Percentiles rank a stretch among this genome's conserved stretches.
phyloP scores from a whole-genome alignment of 2,113 vertebrate species.

The Rhegmatorhina hoffmannsi region DNA sequence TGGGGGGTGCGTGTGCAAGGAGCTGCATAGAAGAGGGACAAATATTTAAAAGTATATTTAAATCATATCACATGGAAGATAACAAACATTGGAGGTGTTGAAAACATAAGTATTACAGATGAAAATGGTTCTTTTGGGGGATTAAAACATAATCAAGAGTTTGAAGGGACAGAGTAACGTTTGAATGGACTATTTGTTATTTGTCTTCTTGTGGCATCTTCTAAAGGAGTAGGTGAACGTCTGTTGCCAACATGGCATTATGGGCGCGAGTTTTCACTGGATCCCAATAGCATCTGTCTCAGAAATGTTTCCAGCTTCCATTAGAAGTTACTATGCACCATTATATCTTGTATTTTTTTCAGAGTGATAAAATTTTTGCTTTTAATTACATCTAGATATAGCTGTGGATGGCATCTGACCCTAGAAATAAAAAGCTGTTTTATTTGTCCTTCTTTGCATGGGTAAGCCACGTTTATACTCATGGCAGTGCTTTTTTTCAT shows the following conservation, averaged over 20 bases:
- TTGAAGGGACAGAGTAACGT: neutral
- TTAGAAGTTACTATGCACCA: neutral
- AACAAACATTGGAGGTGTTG: neutral
- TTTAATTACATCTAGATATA: neutral
- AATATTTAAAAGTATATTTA: neutral
- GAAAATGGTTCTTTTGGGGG: neutral
- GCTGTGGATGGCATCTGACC: neutral
- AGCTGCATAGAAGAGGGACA: neutral
- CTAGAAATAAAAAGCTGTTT: neutral
- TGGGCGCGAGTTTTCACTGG: neutral
- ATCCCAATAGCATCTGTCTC: neutral
- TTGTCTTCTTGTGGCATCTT: neutral
- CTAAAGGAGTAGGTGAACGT: neutral
- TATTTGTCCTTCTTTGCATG: neutral
- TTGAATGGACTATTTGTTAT: neutral
- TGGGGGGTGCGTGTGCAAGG: too few species aligned
- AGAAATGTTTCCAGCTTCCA: neutral
- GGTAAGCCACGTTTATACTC: neutral
- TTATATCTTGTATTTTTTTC: neutral
- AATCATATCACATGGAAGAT: neutral
- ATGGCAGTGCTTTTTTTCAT: neutral
- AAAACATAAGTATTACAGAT: neutral
- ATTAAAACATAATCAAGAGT: neutral
- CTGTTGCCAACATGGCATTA: neutral
- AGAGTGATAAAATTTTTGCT: neutral